Evolutionary conservation across 1,140 invertebrate species (phyloP), one percentile per base, ranked within the genome.

Genomic region (Leptonema lineaticorne): DNA sequence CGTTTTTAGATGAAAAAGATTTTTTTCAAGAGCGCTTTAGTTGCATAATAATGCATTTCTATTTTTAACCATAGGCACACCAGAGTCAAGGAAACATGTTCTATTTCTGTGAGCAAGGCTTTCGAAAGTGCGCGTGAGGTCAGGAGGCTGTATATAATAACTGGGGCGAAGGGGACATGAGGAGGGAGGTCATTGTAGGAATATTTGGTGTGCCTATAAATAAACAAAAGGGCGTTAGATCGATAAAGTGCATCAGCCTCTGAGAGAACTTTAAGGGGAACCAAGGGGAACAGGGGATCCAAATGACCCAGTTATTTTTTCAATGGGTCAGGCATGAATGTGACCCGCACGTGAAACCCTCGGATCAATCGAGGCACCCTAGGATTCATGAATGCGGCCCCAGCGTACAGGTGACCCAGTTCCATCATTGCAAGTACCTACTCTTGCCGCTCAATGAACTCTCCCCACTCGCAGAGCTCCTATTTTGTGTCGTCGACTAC

Each of bases 311-410:
- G 20, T 66, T 66, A 41, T 28, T 66, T 66, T 66, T 66, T 66
- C 64, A 66, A 66, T 70, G 59, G 69, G 64, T 27, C 41, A 14
- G 22, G 68, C 64, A 70, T 67, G 69, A 60, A 56, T 63, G 63
- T 29, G 14, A 29, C 5, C 37, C 1, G 22, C 45, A 16, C 24
- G 26, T 16, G 26, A 33, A 33, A n/a, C 16, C 18, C 20, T 29
- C 33, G 65, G 65, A 70, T 70, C 69, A 67, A 70, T 67, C 69
- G 37, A 53, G 58, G 68, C 14, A 16, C n/a, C n/a, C 37, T 26
- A 14, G 28, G 28, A 20, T 69, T 69, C 58, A 69, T 69, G 68
- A 69, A 69, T 69, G 68, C 68, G 56, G 24, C 18, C n/a, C 11
- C 30, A n/a, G 30, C 62, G 16, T 53, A 18, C 18, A 50, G 24